phyloP scores from a whole-genome alignment of 2,797 vertebrate genomes.

The Carduelis carduelis region DNA sequence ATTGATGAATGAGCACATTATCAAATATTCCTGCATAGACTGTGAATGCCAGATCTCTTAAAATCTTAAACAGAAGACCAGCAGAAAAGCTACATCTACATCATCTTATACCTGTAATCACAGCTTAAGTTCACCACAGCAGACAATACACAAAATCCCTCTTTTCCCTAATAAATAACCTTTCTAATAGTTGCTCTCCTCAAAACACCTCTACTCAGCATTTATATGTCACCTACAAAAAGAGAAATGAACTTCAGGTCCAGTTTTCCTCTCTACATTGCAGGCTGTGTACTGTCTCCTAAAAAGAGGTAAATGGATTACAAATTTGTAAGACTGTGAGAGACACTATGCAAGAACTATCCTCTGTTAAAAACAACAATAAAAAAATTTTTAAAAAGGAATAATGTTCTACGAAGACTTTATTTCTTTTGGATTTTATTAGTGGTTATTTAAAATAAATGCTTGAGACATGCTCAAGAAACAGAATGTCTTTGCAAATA shows the following conservation, averaged over 20 bases:
- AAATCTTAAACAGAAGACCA: neutral
- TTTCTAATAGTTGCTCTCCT: neutral
- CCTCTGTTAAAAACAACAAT: neutral
- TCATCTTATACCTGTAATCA: neutral
- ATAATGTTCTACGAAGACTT: neutral
- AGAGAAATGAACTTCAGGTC: neutral
- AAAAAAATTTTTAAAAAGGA: accelerated
- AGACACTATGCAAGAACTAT: neutral
- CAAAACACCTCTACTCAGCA: neutral
- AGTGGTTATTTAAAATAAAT: neutral
- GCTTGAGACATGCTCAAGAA: neutral
- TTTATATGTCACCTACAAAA: neutral
- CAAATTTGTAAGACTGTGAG: neutral
- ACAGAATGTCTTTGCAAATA: neutral
- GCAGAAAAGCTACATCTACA: neutral
- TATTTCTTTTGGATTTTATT: neutral
- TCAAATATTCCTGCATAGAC: neutral
- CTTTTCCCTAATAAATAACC: neutral
- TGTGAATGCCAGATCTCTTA: neutral
- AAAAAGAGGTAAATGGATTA: neutral
- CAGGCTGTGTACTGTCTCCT: neutral
- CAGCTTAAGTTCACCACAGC: neutral
- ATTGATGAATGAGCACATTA: neutral
- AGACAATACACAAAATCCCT: neutral
- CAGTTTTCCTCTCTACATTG: neutral